Conservation (phyloP, 2,113 vertebrate genomes). For the Xenopus borealis region DNA sequence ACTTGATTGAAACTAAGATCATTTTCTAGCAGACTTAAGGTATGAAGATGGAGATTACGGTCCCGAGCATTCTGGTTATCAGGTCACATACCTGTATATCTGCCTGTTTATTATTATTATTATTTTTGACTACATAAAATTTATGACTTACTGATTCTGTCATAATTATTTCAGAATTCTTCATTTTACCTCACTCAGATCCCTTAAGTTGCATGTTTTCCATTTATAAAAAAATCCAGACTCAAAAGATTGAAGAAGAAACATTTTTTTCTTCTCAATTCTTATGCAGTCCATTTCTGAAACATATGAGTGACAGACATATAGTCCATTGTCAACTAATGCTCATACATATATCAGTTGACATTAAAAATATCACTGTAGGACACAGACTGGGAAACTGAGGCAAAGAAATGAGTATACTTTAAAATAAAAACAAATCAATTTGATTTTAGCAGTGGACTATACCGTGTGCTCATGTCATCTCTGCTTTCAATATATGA, state of each 20-base stretch:
- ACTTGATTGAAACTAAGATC: too few relatives aligned
- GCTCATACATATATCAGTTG: conserved; percentile 10
- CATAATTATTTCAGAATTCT: too few relatives aligned
- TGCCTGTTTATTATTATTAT: too few relatives aligned
- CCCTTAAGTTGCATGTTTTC: too few relatives aligned
- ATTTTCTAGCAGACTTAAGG: too few relatives aligned
- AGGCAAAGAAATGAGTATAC: conserved; percentile 30
- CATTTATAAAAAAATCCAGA: too few relatives aligned
- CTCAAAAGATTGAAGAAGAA: not conserved
- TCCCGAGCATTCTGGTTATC: too few relatives aligned
- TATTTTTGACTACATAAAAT: too few relatives aligned
- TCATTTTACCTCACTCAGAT: too few relatives aligned
- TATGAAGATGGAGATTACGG: too few relatives aligned
- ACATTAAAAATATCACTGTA: conserved; percentile 37
- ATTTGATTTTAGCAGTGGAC: conserved; percentile 11
- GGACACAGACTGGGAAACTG: conserved; percentile 28
- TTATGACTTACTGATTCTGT: too few relatives aligned
- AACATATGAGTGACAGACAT: conserved; percentile 31
- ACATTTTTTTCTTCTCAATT: not conserved
- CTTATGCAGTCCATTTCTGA: conserved; percentile 9
- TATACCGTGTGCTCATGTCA: conserved; percentile 23
- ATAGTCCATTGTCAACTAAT: conserved; percentile 23
- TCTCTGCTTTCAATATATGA: conserved; percentile 30
- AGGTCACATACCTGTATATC: too few relatives aligned
- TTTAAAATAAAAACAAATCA: conserved; percentile 31